Evolutionary conservation across 2,113 vertebrate genomes (phyloP).

Genomic region (Syngnathoides biaculeatus): DNA sequence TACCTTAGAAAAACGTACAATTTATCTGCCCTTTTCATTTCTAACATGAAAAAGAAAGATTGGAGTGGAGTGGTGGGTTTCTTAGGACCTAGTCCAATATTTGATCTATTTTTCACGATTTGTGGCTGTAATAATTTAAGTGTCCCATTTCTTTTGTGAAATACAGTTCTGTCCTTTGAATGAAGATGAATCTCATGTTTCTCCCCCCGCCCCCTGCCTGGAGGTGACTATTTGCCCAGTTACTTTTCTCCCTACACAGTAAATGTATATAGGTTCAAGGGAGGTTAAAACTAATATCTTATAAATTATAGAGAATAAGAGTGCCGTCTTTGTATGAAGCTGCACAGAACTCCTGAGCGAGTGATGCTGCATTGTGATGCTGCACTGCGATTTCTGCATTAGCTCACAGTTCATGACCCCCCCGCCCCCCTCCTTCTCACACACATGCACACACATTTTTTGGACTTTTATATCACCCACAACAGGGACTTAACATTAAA

Average conservation of each 20-base stretch:
- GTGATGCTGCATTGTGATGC: background rate
- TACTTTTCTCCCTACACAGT: background rate
- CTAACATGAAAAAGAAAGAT: background rate
- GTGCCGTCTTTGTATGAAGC: background rate
- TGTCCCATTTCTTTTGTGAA: background rate
- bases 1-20: background rate
- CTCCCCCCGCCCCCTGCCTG: no score
- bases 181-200: background rate
- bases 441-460: no score
- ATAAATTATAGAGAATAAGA: slow-evolving; percentile 1
- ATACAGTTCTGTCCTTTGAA: background rate
- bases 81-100: background rate
- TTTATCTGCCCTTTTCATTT: background rate
- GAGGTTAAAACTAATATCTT: background rate
- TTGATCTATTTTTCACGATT: background rate
- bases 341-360: background rate
- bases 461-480: background rate
- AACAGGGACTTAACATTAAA: background rate
- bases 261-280: background rate
- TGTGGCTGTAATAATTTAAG: background rate
- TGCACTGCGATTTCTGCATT: slow-evolving; percentile 1
- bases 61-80: no score
- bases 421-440: no score
- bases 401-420: background rate
- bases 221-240: background rate